These are phyloP conservation scores for Catocala nupta DNA, from an alignment of 2,888 invertebrate species.

Conservation along the genomic window DNA sequence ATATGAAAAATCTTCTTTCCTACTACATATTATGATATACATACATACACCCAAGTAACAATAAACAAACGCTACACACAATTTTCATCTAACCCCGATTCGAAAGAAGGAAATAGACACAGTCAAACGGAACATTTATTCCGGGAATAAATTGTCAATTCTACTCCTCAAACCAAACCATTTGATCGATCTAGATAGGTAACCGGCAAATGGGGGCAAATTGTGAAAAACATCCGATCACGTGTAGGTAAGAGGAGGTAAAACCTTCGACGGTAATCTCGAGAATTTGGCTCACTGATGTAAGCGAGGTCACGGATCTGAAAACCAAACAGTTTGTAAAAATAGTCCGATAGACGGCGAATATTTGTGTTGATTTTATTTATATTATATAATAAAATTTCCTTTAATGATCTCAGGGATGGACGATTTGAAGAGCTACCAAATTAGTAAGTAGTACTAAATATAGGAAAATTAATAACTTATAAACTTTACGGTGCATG, in stretches of 20 bases:
- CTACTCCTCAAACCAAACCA: slow-evolving; percentile 12
- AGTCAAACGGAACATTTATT: neutral
- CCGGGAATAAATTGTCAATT: slow-evolving; percentile 20
- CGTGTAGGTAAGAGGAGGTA: slow-evolving; percentile 9
- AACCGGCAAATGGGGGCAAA: slow-evolving; percentile 36
- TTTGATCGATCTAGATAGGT: slow-evolving; percentile 31
- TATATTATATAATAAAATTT: neutral
- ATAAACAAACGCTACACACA: neutral
- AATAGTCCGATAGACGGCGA: neutral
- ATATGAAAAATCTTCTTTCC: no score
- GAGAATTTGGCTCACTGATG: slow-evolving; percentile 39
- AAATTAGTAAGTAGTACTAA: no score
- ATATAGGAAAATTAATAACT: no score
- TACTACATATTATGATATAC: no score
- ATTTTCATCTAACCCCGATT: neutral
- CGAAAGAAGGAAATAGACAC: neutral
- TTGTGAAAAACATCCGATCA: slow-evolving; percentile 41
- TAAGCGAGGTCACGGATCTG: slow-evolving; percentile 32
- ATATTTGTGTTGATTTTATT: no score
- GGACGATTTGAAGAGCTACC: no score
- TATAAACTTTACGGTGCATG: no score
- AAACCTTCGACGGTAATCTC: slow-evolving; percentile 15
- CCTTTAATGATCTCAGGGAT: no score
- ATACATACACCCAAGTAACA: no score
- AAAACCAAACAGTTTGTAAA: slow-evolving; percentile 32